phyloP scores from a whole-genome alignment of 2,888 invertebrate genomes.

The Chrysotoxum bicinctum region DNA sequence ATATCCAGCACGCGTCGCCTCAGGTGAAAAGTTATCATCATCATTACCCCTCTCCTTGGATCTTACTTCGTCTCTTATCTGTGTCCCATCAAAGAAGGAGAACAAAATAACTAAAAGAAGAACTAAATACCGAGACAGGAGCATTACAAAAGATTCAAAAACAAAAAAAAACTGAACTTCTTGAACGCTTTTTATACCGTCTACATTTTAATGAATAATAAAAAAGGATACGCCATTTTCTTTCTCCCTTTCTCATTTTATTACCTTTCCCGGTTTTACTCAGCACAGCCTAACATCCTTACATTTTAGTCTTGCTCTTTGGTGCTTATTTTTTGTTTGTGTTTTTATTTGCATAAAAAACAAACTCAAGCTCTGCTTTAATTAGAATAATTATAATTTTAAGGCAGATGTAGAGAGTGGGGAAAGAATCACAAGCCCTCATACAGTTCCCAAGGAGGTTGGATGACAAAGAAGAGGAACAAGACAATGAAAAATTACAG shows the following conservation, averaged over 20 bases:
- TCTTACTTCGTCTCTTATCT: not conserved
- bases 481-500: conserved; percentile 15
- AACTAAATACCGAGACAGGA: conserved; percentile 36
- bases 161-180: conserved; percentile 63
- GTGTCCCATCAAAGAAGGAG: not conserved
- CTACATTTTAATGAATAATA: conserved; percentile 72
- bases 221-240: conserved; percentile 58
- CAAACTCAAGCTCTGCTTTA: conserved; percentile 37
- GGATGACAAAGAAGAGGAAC: conserved; percentile 9
- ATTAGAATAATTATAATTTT: conserved; percentile 62
- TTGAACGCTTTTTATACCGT: conserved; percentile 54
- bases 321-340: not conserved
- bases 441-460: not conserved
- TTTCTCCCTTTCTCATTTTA: not conserved
- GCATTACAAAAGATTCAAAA: conserved; percentile 7
- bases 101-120: not conserved
- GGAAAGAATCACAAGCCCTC: not conserved
- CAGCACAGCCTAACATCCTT: not conserved
- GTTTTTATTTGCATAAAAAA: conserved; percentile 45
- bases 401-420: conserved; percentile 22
- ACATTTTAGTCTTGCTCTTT: not conserved
- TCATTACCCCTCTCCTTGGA: not conserved
- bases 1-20: conserved; percentile 27
- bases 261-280: not conserved
- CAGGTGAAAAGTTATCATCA: conserved; percentile 51